A percentile compares a stretch with the other conserved stretches of the same genome.
phyloP scores from a whole-genome alignment of 35 echinoderm and acorn worm genomes.

The Holothuria glaberrima region DNA sequence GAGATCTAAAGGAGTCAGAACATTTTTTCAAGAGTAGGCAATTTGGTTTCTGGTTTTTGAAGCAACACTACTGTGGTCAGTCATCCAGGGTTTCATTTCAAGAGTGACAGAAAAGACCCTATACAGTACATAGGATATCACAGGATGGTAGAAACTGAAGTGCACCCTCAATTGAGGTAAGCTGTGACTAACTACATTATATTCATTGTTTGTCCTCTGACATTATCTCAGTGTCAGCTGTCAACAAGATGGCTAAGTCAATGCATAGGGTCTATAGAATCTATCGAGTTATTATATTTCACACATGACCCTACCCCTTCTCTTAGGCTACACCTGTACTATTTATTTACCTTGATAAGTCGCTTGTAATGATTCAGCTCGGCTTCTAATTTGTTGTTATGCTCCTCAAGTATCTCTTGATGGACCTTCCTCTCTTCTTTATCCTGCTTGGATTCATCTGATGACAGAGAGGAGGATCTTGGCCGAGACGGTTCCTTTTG shows the following conservation, averaged over 20 bases:
- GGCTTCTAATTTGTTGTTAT: constrained; percentile 70
- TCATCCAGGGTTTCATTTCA: constrained; percentile 23
- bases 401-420: constrained; percentile 82
- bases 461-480: neutral
- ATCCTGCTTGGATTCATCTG: constrained; percentile 29
- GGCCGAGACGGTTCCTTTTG: neutral
- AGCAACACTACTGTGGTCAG: too few relatives aligned
- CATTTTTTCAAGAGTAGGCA: too few relatives aligned
- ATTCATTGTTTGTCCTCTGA: too few relatives aligned
- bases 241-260: too few relatives aligned
- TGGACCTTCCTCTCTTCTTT: constrained; percentile 71
- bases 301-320: too few relatives aligned
- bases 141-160: neutral
- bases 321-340: neutral
- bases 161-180: too few relatives aligned
- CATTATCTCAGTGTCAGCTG: too few relatives aligned
- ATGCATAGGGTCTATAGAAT: neutral
- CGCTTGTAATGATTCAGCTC: constrained; percentile 62
- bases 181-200: too few relatives aligned
- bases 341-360: constrained; percentile 32
- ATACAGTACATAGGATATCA: too few relatives aligned
- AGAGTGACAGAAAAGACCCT: neutral
- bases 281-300: too few relatives aligned
- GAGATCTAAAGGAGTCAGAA: too few relatives aligned
- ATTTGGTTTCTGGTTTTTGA: too few relatives aligned